Evolutionary conservation across 2,113 vertebrate genomes (phyloP).

Genomic region (Prunella himalayana): DNA sequence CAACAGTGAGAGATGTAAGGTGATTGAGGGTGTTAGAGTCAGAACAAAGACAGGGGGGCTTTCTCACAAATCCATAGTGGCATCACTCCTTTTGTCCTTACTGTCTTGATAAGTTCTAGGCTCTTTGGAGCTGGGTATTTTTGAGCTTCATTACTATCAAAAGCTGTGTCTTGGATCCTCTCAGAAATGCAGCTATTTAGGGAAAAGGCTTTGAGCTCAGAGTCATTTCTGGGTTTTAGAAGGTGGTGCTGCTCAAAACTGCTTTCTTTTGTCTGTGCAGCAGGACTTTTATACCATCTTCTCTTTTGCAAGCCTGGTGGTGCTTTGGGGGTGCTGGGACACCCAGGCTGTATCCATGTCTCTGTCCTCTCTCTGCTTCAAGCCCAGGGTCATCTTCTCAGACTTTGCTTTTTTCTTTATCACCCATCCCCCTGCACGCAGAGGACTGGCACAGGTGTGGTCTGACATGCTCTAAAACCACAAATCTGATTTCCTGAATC

Average conservation of each 20-base stretch:
- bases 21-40: background rate
- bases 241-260: background rate
- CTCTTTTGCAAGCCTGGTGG: background rate
- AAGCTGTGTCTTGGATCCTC: background rate
- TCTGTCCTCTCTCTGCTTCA: background rate
- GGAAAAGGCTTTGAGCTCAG: background rate
- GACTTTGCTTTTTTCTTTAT: background rate
- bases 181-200: background rate
- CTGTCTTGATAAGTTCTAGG: background rate
- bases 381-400: background rate
- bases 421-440: background rate
- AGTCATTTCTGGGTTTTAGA: background rate
- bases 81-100: background rate
- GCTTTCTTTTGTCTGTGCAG: background rate
- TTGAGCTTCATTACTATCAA: background rate
- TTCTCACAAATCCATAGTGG: background rate
- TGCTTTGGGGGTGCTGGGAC: background rate
- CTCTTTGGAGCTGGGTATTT: background rate
- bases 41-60: background rate
- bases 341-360: accelerated
- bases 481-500: background rate
- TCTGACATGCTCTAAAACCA: background rate
- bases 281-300: background rate
- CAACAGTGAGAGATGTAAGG: background rate
- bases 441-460: background rate